These are phyloP conservation scores for Trichosurus vulpecula DNA, from an alignment of 2,797 vertebrate species.

Conservation along the genomic window DNA sequence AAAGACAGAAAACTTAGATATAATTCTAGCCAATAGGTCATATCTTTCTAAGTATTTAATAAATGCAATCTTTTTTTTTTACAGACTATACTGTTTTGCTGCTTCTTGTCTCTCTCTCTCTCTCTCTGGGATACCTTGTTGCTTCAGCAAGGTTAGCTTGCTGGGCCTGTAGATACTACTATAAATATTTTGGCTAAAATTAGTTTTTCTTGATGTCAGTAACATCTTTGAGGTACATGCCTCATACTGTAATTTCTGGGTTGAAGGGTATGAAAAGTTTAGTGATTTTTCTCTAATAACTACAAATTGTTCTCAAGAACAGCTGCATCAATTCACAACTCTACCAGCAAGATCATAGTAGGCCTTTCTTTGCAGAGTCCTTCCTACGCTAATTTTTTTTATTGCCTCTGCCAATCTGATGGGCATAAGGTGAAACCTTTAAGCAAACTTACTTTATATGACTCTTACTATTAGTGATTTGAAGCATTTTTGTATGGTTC, in stretches of 20 bases:
- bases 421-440: neutral
- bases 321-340: neutral
- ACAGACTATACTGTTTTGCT: no score
- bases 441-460: neutral
- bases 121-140: neutral
- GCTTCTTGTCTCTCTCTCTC: no score
- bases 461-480: neutral
- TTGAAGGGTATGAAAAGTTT: neutral
- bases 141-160: neutral
- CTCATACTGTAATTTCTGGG: neutral
- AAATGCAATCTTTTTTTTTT: no score
- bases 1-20: neutral
- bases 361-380: neutral
- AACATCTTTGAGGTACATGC: neutral
- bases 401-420: neutral
- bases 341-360: neutral
- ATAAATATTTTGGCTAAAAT: neutral
- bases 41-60: no score
- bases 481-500: neutral
- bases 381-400: neutral
- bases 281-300: neutral
- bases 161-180: neutral
- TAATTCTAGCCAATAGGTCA: no score
- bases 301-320: neutral
- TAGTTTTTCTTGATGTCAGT: neutral